Evolutionary conservation across 2,113 vertebrate genomes (phyloP).

Genomic region (Microtus oregoni): DNA sequence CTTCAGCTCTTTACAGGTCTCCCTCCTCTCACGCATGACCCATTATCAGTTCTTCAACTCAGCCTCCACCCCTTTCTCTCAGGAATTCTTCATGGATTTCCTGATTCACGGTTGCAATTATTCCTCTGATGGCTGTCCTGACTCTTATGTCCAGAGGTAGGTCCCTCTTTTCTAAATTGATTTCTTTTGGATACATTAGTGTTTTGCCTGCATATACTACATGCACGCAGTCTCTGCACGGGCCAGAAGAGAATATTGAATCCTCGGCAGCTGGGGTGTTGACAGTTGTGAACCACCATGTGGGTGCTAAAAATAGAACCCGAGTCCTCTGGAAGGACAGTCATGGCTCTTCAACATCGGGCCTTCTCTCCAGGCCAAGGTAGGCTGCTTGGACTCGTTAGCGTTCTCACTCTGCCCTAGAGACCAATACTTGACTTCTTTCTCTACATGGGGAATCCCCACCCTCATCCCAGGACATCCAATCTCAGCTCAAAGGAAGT

Average conservation of each 20-base stretch:
- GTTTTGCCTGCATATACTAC: background rate
- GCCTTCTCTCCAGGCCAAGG: background rate
- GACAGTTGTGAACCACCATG: background rate
- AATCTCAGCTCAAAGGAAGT: background rate
- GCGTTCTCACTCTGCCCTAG: background rate
- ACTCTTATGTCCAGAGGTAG: background rate
- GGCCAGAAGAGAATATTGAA: background rate
- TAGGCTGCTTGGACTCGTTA: background rate
- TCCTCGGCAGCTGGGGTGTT: background rate
- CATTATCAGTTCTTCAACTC: background rate
- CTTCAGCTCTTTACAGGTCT: background rate
- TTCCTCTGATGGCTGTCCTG: background rate
- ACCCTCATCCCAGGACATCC: background rate
- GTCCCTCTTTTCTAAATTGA: background rate
- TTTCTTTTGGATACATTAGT: background rate
- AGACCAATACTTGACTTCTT: background rate
- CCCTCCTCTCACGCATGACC: background rate
- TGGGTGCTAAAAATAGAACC: background rate
- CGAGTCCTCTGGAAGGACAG: too few species aligned
- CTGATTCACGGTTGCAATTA: background rate
- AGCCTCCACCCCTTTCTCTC: background rate
- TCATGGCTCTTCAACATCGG: too few species aligned
- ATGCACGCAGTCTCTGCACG: background rate
- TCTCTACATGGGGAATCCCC: background rate
- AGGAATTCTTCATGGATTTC: background rate